Evolutionary conservation across 2,113 vertebrate genomes (phyloP).

Genomic region (Nothobranchius kuhntae): DNA sequence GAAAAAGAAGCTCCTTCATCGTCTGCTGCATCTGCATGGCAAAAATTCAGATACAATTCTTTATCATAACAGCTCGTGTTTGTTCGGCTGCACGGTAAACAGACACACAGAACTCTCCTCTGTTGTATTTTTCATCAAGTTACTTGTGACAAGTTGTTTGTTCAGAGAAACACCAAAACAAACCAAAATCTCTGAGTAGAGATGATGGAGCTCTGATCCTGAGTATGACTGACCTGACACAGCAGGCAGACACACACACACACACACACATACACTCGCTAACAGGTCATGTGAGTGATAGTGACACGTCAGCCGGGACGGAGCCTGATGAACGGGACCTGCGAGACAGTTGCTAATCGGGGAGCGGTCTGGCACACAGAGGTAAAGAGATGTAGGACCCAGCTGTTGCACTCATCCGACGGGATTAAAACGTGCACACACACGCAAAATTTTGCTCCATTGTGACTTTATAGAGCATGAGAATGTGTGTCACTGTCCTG

Average conservation of each 20-base stretch:
- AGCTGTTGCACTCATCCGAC: constrained; percentile 77
- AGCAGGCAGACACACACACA: constrained; percentile 5
- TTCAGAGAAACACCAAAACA: neutral
- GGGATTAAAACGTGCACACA: constrained; percentile 64
- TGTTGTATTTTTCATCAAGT: constrained; percentile 12
- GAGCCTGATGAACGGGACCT: constrained; percentile 49
- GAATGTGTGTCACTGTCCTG: constrained; percentile 48
- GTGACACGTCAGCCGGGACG: constrained; percentile 53
- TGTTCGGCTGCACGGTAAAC: constrained; percentile 11
- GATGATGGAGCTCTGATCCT: neutral
- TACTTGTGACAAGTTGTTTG: neutral
- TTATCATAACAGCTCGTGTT: constrained; percentile 14
- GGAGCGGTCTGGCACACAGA: constrained; percentile 30
- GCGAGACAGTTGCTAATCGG: constrained; percentile 27
- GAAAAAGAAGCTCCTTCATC: neutral
- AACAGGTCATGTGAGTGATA: constrained; percentile 48
- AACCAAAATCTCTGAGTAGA: neutral
- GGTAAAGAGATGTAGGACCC: constrained; percentile 59
- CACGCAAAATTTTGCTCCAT: constrained; percentile 61
- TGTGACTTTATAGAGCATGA: constrained; percentile 69
- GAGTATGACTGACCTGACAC: constrained; percentile 38
- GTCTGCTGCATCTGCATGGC: neutral
- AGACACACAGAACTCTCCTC: neutral
- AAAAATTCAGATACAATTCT: constrained; percentile 9
- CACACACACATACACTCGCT: neutral